phyloP scores from a whole-genome alignment of 2,797 vertebrate genomes.

The Rhinichthys osculus region DNA sequence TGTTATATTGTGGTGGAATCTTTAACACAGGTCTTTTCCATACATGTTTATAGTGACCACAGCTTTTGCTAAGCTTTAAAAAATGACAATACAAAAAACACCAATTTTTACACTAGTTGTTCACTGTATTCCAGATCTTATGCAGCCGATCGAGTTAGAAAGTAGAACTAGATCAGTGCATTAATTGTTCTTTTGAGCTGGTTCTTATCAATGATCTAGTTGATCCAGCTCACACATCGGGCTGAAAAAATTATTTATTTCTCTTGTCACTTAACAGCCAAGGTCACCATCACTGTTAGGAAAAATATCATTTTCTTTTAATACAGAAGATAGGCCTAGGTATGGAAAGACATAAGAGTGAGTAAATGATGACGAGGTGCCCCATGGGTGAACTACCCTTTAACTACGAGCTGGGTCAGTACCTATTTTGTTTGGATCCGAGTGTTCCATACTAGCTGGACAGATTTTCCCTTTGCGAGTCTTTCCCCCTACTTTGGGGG shows the following conservation, averaged over 20 bases:
- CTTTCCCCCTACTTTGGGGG: conserved; percentile 58
- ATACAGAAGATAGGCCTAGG: background rate
- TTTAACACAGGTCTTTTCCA: background rate
- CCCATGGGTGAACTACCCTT: background rate
- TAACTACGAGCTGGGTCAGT: conserved; percentile 23
- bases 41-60: background rate
- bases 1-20: background rate
- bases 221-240: background rate
- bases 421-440: conserved; percentile 70
- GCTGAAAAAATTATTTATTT: background rate
- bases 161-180: background rate
- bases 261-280: background rate
- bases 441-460: conserved; percentile 62
- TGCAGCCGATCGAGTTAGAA: background rate
- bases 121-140: background rate
- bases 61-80: background rate
- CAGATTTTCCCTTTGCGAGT: conserved; percentile 66
- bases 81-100: background rate
- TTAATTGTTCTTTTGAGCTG: background rate
- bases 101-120: background rate
- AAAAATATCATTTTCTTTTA: background rate
- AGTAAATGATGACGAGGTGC: background rate
- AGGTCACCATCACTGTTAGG: background rate
- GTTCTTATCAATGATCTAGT: background rate
- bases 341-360: background rate